Conservation (phyloP, 2,797 vertebrate genomes). For the Nyctibius grandis region DNA sequence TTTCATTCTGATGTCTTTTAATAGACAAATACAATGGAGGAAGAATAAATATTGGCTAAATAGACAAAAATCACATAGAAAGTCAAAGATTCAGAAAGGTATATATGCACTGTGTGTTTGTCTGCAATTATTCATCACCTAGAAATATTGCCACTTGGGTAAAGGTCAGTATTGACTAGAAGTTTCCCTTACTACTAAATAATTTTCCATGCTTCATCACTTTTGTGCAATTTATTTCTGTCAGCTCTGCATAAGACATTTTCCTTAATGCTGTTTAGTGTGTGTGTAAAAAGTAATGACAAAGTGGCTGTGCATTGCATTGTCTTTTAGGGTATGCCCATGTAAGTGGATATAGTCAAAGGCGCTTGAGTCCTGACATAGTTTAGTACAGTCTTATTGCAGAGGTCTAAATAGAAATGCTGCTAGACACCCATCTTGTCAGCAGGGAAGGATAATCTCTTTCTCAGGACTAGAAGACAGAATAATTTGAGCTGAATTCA, state of each 20-base stretch:
- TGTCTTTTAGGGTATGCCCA: not conserved
- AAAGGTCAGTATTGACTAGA: not conserved
- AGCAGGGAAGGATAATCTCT: not conserved
- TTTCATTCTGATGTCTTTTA: not conserved
- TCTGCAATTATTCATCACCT: not conserved
- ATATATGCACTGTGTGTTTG: not conserved
- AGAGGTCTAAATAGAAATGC: not conserved
- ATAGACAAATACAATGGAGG: not conserved
- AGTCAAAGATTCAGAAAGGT: not conserved
- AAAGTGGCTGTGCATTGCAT: fast-evolving
- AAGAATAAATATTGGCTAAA: not conserved
- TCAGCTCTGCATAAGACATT: not conserved
- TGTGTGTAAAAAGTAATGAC: not conserved
- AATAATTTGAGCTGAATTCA: not conserved
- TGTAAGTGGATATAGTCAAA: not conserved
- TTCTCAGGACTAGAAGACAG: not conserved
- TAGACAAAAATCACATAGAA: not conserved
- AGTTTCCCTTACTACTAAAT: not conserved
- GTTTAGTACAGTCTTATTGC: not conserved
- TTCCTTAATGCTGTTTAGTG: not conserved
- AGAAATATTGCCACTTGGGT: not conserved
- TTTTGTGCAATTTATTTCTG: not conserved
- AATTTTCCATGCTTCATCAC: not conserved
- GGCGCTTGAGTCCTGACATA: not conserved
- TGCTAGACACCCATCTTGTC: not conserved